These are phyloP conservation scores for Mechanitis messenoides DNA, from an alignment of 2,888 invertebrate species.

Conservation along the genomic window DNA sequence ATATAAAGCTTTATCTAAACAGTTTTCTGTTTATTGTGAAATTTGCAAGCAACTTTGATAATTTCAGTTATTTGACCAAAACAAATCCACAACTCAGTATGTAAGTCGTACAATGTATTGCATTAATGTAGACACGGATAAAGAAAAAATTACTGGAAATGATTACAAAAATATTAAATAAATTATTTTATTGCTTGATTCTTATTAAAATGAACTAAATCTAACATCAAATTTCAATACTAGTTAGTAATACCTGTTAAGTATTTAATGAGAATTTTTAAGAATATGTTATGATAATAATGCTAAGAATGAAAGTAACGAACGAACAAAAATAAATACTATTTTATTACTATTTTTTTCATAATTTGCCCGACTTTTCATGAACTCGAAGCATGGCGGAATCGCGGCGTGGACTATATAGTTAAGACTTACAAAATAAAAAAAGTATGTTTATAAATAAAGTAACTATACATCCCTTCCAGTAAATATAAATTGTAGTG, in stretches of 20 bases:
- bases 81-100: conserved; percentile 71
- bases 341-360: too few relatives aligned
- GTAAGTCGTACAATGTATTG: conserved; percentile 64
- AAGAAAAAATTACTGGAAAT: conserved; percentile 21
- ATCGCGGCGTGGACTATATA: too few relatives aligned
- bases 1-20: conserved; percentile 12
- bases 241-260: too few relatives aligned
- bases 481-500: conserved; percentile 35
- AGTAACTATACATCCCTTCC: conserved; percentile 34
- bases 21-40: conserved; percentile 21
- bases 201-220: background rate
- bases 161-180: background rate
- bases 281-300: too few relatives aligned
- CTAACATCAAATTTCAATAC: too few relatives aligned
- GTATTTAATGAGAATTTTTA: too few relatives aligned
- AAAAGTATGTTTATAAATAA: background rate
- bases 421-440: background rate
- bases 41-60: conserved; percentile 59
- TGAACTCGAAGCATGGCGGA: too few relatives aligned
- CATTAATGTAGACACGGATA: conserved; percentile 52
- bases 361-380: too few relatives aligned
- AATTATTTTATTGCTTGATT: too few relatives aligned
- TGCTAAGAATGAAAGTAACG: too few relatives aligned
- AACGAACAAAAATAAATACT: too few relatives aligned
- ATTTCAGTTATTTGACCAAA: conserved; percentile 66